phyloP scores from a whole-genome alignment of 2,888 invertebrate species.

The Trachelus tabidus region DNA sequence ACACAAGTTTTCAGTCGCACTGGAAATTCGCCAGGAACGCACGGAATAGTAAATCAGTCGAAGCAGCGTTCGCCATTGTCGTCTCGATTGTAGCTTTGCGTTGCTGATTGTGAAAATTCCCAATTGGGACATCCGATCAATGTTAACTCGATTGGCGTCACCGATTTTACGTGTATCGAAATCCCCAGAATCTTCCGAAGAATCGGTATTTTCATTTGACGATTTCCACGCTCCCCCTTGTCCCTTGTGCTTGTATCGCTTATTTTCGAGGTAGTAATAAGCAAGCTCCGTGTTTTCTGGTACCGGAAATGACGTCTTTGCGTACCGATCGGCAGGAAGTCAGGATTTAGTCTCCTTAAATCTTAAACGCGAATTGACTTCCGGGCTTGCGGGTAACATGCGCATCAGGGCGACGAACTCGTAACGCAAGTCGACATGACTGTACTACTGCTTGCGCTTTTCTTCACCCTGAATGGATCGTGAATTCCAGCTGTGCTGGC shows the following conservation, averaged over 20 bases:
- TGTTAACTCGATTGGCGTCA: not conserved
- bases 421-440: constrained; percentile 46
- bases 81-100: not conserved
- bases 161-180: not conserved
- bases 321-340: not conserved
- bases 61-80: not conserved
- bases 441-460: constrained; percentile 51
- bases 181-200: not conserved
- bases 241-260: not conserved
- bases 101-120: not conserved
- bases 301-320: no score
- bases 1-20: not conserved
- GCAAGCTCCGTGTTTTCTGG: not conserved
- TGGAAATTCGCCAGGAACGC: constrained; percentile 6
- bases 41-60: not conserved
- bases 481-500: constrained; percentile 33
- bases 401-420: constrained; percentile 24
- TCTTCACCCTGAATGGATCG: constrained; percentile 45
- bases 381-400: not conserved
- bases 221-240: not conserved
- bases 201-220: not conserved
- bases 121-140: not conserved
- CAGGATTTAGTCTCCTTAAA: not conserved
- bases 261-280: not conserved
- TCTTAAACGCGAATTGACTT: not conserved